phyloP scores from a whole-genome alignment of 1,140 invertebrate genomes.

The Drosophila lini region DNA sequence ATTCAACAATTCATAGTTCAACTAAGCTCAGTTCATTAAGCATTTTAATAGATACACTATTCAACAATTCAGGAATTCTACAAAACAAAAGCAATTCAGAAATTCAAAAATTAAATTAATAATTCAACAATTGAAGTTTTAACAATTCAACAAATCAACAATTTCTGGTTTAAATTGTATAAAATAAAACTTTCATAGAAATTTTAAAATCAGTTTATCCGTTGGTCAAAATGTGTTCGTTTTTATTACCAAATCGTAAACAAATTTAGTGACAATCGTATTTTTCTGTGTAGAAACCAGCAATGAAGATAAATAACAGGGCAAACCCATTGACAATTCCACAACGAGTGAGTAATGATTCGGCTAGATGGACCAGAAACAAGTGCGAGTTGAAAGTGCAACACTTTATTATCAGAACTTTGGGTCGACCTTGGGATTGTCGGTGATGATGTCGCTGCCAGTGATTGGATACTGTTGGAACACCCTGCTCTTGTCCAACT shows the following conservation, averaged over 20 bases:
- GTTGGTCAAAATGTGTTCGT: background rate
- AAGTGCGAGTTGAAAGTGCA: background rate
- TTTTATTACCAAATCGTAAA: background rate
- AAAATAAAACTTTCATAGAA: too few relatives aligned
- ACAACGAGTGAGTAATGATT: conserved; percentile 20
- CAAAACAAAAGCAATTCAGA: background rate
- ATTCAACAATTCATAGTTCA: background rate
- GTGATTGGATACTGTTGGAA: conserved; percentile 77
- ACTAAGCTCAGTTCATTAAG: too few relatives aligned
- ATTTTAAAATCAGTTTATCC: background rate
- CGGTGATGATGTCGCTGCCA: conserved; percentile 21
- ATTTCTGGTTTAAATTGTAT: too few relatives aligned
- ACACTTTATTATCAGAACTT: conserved; percentile 55
- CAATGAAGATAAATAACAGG: conserved; percentile 31
- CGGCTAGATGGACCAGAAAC: background rate
- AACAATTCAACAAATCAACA: background rate
- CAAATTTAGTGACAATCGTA: background rate
- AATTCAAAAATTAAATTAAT: too few relatives aligned
- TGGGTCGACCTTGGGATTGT: conserved; percentile 28
- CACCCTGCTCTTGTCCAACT: conserved; percentile 59
- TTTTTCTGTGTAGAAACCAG: background rate
- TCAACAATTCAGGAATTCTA: background rate
- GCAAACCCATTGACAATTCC: conserved; percentile 13
- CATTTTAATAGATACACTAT: too few relatives aligned
- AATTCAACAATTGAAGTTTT: background rate